A percentile compares a stretch with the other conserved stretches of the same genome.
Conservation (phyloP, 1,140 invertebrate species). For the Platyscapa corneri region DNA sequence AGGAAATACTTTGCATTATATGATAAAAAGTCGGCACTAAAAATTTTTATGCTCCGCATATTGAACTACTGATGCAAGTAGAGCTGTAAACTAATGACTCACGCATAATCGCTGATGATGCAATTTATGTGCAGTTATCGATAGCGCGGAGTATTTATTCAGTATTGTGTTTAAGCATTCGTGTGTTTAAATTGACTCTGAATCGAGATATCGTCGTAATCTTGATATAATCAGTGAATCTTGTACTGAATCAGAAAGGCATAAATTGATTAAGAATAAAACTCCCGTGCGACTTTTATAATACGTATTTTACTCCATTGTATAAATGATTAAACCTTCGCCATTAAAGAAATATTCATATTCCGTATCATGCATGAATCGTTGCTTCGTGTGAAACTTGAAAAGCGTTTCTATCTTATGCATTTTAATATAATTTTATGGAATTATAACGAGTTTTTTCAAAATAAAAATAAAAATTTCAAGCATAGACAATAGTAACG, state of each 20-base stretch:
- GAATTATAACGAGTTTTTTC: too few relatives aligned
- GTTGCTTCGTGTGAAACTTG: not conserved
- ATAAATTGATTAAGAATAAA: not conserved
- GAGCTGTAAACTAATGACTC: not conserved
- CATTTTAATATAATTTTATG: too few relatives aligned
- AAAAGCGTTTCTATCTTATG: too few relatives aligned
- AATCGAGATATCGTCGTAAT: not conserved
- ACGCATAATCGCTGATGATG: not conserved
- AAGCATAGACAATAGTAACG: too few relatives aligned
- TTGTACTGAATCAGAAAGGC: not conserved
- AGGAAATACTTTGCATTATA: not conserved
- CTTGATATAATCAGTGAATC: not conserved
- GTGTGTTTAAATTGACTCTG: not conserved
- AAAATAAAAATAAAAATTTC: too few relatives aligned
- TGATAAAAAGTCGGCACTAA: not conserved
- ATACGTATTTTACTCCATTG: not conserved
- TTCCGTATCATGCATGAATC: not conserved
- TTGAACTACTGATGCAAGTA: not conserved
- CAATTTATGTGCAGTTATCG: slow-evolving; percentile 3
- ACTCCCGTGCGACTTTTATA: not conserved
- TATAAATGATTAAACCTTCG: not conserved
- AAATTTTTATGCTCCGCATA: not conserved
- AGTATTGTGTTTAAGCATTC: not conserved
- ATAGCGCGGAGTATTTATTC: not conserved
- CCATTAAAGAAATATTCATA: not conserved